Evolutionary conservation across 2,888 invertebrate genomes (phyloP).

Genomic region (Endomychus coccineus): DNA sequence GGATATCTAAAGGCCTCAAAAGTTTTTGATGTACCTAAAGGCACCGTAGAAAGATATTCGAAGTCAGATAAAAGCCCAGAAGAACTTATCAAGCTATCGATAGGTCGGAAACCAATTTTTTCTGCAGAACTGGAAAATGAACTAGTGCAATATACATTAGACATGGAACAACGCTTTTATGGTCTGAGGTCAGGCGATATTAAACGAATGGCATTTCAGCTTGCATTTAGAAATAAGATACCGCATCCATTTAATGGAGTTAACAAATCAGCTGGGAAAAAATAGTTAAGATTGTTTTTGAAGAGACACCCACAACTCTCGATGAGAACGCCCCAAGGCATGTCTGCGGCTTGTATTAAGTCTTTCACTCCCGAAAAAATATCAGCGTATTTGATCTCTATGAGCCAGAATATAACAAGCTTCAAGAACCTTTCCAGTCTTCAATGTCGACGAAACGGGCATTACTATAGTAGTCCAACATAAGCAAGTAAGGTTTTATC

Average conservation of each 20-base stretch:
- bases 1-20: constrained; percentile 19
- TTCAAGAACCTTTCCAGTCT: too few species aligned
- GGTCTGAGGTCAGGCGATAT: constrained; percentile 27
- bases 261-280: constrained; percentile 25
- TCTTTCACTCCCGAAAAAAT: too few species aligned
- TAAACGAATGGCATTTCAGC: constrained; percentile 23
- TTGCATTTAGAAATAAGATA: constrained; percentile 24
- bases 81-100: constrained; percentile 1
- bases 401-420: too few species aligned
- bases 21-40: constrained; percentile 19
- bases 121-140: constrained; percentile 21
- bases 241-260: constrained; percentile 24
- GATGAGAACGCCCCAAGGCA: constrained; percentile 27
- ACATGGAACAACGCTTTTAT: constrained; percentile 27
- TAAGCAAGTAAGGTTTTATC: constrained; percentile 20
- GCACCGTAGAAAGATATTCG: constrained; percentile 18
- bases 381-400: too few species aligned
- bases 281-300: constrained; percentile 28
- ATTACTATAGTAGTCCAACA: constrained; percentile 26
- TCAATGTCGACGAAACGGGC: constrained; percentile 29
- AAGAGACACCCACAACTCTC: constrained; percentile 27
- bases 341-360: too few species aligned
- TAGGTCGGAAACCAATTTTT: constrained; percentile 18
- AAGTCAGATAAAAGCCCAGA: constrained; percentile 9
- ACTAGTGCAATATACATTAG: constrained; percentile 20